Evolutionary conservation across 64 coral and sea anemone species (phyloP).

Genomic region (Montipora cactus): DNA sequence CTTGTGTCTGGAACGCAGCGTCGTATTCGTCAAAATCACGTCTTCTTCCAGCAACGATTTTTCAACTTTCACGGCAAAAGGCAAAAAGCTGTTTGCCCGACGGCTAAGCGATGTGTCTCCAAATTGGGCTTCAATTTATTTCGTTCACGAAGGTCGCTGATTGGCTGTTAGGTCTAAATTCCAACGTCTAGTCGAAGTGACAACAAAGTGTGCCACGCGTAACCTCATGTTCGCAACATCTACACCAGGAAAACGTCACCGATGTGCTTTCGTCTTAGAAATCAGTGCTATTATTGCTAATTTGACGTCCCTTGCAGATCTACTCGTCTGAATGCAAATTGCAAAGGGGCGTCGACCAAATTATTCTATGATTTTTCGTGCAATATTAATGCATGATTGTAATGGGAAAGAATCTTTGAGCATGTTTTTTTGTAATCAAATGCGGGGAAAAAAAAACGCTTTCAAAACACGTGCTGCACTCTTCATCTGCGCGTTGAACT

Average conservation of each 20-base stretch:
- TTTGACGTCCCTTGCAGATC: not conserved
- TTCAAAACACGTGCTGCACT: no score
- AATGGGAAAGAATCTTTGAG: no score
- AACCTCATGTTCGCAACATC: not conserved
- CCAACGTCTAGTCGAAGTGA: not conserved
- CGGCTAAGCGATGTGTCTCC: not conserved
- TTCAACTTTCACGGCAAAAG: not conserved
- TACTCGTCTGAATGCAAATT: not conserved
- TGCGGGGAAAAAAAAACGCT: no score
- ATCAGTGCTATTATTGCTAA: not conserved
- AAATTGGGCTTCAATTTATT: constrained; percentile 5
- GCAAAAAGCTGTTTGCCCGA: not conserved
- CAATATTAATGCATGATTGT: no score
- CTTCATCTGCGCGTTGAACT: no score
- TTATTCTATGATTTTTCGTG: no score
- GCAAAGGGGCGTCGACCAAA: no score
- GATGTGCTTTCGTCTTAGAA: not conserved
- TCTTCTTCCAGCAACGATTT: not conserved
- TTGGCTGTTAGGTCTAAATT: not conserved
- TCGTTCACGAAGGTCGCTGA: not conserved
- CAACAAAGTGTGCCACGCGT: not conserved
- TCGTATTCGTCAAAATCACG: not conserved
- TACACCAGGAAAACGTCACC: not conserved
- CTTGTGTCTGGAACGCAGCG: not conserved
- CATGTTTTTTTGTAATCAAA: no score